Percentiles rank a stretch among this genome's conserved stretches.
phyloP scores from a whole-genome alignment of 2,888 invertebrate species.

The Chrysomela aeneicollis region DNA sequence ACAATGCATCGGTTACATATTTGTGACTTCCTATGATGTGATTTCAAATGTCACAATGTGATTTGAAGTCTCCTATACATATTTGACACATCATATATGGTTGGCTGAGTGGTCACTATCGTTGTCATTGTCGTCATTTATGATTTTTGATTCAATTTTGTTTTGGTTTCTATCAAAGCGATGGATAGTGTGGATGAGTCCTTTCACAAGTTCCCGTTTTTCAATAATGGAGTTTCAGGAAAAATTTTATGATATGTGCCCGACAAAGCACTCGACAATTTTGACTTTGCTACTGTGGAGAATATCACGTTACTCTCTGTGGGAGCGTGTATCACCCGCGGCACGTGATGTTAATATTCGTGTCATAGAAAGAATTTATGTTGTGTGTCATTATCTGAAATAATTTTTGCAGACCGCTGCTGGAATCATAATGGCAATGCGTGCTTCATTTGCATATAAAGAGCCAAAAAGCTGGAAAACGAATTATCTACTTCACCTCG shows the following conservation, averaged over 20 bases:
- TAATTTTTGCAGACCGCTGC: constrained; percentile 32
- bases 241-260: neutral
- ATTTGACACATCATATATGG: too few relatives aligned
- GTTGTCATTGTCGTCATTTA: too few relatives aligned
- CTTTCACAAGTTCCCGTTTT: too few relatives aligned
- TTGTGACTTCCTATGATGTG: too few relatives aligned
- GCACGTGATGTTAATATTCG: constrained; percentile 32
- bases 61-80: too few relatives aligned
- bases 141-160: too few relatives aligned
- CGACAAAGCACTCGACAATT: neutral
- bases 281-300: neutral
- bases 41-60: too few relatives aligned
- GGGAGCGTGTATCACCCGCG: constrained; percentile 7
- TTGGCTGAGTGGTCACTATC: too few relatives aligned
- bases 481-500: constrained; percentile 37
- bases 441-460: constrained; percentile 36
- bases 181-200: too few relatives aligned
- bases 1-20: too few relatives aligned
- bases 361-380: constrained; percentile 29
- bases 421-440: constrained; percentile 35
- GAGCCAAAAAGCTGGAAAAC: constrained; percentile 33
- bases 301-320: constrained; percentile 17
- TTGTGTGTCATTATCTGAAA: constrained; percentile 35
- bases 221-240: neutral
- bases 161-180: too few relatives aligned